Evolutionary conservation across 1,140 invertebrate genomes (phyloP), one percentile per base, ranked within the genome.

Genomic region (Stenopsyche tienmushanensis): DNA sequence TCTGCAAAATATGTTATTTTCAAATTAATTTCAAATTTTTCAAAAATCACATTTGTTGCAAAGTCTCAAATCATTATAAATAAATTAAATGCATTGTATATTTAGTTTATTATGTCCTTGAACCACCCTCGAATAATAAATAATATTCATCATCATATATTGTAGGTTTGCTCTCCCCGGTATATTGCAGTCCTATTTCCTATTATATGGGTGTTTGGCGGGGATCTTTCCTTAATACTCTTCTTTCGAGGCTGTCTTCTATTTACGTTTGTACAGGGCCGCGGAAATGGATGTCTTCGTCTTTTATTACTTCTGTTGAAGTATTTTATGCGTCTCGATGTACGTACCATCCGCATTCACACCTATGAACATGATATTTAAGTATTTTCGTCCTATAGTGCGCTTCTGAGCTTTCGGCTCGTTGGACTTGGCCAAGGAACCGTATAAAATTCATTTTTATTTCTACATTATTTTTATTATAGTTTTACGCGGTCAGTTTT

Each of bases 271-370:
- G n/a, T 45, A 44, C 21, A 60, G 17, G 24, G 34, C 39, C n/a
- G 34, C 17, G 62, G 62, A 64, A 64, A 64, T 64, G 62, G 41
- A 64, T 64, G 62, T 55, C 41, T 64, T 54, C 62, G 50, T 18
- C 57, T 64, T 64, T 64, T 64, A 64, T 55, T 64, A 55, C 62
- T 53, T 44, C 41, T 44, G 50, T 55, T 54, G 50, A 45, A 21
- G 62, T 39, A 53, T 64, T 64, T 54, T 64, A 64, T 60, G 41
- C 41, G 57, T 60, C 42, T 10, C 29, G 1, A 10, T 60, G 47
- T 60, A 18, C 57, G 18, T 41, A 47, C 41, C 57, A 34, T 47
- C 29, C 1, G 21, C 41, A 60, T 60, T 44, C 57, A 21, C 55
- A 60, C 57, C 57, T 60, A 29, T 47, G 42, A 25, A 23, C 42